A percentile compares a stretch with the other conserved stretches of the same genome.
Conservation (phyloP, 1,140 invertebrate genomes). For the Brachionus koreanus region DNA sequence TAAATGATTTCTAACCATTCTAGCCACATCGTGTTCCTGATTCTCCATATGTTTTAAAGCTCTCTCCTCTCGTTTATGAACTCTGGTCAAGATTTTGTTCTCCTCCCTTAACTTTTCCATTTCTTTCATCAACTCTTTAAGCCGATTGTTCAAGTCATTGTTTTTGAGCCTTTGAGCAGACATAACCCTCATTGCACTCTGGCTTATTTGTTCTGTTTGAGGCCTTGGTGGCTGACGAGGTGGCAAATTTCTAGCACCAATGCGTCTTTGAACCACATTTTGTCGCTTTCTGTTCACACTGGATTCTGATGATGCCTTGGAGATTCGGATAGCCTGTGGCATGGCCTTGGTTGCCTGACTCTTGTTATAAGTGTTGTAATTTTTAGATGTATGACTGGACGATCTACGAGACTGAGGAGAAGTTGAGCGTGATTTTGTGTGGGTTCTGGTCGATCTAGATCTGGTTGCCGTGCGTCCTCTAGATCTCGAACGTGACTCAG, state of each 20-base stretch:
- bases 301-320: neutral
- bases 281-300: neutral
- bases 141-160: conserved; percentile 9
- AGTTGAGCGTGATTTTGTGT: neutral
- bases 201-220: neutral
- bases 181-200: neutral
- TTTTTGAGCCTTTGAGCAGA: conserved; percentile 39
- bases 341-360: neutral
- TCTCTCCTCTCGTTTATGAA: conserved; percentile 28
- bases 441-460: neutral
- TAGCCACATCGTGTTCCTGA: conserved; percentile 17
- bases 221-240: neutral
- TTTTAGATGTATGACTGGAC: neutral
- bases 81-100: neutral
- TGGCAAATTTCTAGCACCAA: neutral
- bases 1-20: conserved; percentile 26
- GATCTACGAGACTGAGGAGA: neutral
- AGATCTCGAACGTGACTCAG: neutral
- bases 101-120: conserved; percentile 41
- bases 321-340: neutral
- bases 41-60: conserved; percentile 26
- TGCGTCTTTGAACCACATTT: neutral
- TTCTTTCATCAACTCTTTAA: conserved; percentile 33
- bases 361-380: neutral
- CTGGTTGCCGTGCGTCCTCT: neutral